Conservation (phyloP, 2,888 invertebrate genomes). For the Cephus sareptanus region DNA sequence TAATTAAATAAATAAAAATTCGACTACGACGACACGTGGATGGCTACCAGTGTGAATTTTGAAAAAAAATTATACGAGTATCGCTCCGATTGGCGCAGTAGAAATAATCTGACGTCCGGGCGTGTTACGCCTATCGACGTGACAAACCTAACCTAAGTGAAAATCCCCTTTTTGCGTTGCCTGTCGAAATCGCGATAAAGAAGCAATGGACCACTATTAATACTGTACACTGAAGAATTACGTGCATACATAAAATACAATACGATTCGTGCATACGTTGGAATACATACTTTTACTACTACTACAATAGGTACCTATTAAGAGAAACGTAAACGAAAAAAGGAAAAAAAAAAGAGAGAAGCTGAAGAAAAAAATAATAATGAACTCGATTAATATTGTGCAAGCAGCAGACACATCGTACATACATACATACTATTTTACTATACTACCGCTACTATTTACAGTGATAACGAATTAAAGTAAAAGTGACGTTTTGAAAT, state of each 20-base stretch:
- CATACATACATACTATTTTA: constrained; percentile 27
- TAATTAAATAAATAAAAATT: background rate
- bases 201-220: background rate
- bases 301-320: constrained; percentile 21
- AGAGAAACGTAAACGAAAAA: constrained; percentile 10
- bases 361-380: background rate
- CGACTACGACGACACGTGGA: background rate
- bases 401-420: constrained; percentile 24
- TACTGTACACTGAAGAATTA: background rate
- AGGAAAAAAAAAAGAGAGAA: constrained; percentile 5
- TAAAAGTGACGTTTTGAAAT: background rate
- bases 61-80: background rate
- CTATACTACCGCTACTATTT: constrained; percentile 28
- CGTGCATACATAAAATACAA: constrained; percentile 17
- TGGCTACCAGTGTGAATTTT: background rate
- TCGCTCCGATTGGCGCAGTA: background rate
- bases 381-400: constrained; percentile 19
- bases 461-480: constrained; percentile 2
- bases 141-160: background rate
- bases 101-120: background rate
- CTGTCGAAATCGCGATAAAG: background rate
- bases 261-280: constrained; percentile 24
- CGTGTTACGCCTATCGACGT: background rate
- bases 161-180: background rate
- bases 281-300: constrained; percentile 27